Conservation (phyloP, 1,140 invertebrate genomes). For the Drosophila murphyi region DNA sequence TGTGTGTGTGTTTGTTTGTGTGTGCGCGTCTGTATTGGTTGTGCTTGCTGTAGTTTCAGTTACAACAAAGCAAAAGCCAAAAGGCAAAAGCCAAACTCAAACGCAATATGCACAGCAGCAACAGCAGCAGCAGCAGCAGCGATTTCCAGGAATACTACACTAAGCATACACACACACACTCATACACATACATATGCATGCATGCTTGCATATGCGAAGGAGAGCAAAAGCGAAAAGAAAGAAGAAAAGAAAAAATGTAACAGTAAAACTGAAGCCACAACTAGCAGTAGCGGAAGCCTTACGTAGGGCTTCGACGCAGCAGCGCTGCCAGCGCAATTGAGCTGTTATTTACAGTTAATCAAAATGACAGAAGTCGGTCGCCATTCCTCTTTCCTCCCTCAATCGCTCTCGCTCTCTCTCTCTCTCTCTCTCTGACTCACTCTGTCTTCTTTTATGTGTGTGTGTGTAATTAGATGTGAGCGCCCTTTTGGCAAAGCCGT, state of each 20-base stretch:
- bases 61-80: slow-evolving; percentile 54
- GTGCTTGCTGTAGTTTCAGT: slow-evolving; percentile 30
- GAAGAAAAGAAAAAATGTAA: slow-evolving; percentile 35
- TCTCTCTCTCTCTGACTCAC: background rate
- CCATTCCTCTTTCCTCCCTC: background rate
- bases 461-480: slow-evolving; percentile 55
- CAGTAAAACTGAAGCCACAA: slow-evolving; percentile 49
- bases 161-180: background rate
- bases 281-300: slow-evolving; percentile 34
- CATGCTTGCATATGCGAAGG: background rate
- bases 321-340: slow-evolving; percentile 40
- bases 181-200: background rate
- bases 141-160: slow-evolving; percentile 36
- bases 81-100: slow-evolving; percentile 14
- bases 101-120: slow-evolving; percentile 23
- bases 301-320: slow-evolving; percentile 40
- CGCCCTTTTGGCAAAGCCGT: slow-evolving; percentile 22
- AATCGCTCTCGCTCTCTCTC: background rate
- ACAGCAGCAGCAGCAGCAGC: background rate
- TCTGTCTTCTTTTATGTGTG: slow-evolving; percentile 6
- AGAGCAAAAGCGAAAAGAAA: slow-evolving; percentile 2
- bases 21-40: background rate
- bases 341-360: slow-evolving; percentile 70
- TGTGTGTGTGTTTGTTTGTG: background rate
- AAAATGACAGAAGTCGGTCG: slow-evolving; percentile 63